phyloP scores from a whole-genome alignment of 2,888 invertebrate species.

The Agrilus cyanescens region DNA sequence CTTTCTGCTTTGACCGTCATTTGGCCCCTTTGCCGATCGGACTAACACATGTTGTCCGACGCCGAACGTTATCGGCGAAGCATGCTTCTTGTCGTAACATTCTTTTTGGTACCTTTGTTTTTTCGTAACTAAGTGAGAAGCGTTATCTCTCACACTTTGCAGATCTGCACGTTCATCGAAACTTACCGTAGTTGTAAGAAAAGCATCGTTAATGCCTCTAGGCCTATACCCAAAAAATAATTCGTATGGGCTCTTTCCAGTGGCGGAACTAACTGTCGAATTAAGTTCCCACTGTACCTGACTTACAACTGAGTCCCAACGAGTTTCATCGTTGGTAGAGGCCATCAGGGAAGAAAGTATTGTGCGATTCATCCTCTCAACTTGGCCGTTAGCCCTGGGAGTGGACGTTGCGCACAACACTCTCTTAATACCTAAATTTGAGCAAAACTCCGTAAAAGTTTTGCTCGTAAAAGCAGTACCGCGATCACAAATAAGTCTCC shows the following conservation, averaged over 20 bases:
- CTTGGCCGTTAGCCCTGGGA: slow-evolving; percentile 13
- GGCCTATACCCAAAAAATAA: slow-evolving; percentile 18
- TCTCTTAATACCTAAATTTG: slow-evolving; percentile 14
- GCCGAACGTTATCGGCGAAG: no score
- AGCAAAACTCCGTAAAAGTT: slow-evolving; percentile 22
- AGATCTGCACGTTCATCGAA: neutral
- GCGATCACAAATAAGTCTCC: slow-evolving; percentile 11
- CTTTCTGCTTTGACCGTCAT: no score
- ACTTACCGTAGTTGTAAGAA: no score
- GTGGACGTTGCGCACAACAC: slow-evolving; percentile 19
- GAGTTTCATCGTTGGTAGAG: neutral
- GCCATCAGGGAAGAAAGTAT: slow-evolving; percentile 1
- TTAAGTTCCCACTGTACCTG: slow-evolving; percentile 3
- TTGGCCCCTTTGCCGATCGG: no score
- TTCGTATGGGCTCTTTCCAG: slow-evolving; percentile 2
- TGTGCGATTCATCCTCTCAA: no score
- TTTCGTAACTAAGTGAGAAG: no score
- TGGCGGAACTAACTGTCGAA: slow-evolving; percentile 4
- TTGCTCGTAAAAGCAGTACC: no score
- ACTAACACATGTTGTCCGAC: no score
- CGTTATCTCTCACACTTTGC: no score
- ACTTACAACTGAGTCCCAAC: neutral
- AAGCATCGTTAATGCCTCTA: no score
- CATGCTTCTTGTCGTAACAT: no score
- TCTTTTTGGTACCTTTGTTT: no score